Evolutionary conservation across 2,888 invertebrate species (phyloP), one percentile per base, ranked within the genome.

Genomic region (Apomyelois bistriatella): DNA sequence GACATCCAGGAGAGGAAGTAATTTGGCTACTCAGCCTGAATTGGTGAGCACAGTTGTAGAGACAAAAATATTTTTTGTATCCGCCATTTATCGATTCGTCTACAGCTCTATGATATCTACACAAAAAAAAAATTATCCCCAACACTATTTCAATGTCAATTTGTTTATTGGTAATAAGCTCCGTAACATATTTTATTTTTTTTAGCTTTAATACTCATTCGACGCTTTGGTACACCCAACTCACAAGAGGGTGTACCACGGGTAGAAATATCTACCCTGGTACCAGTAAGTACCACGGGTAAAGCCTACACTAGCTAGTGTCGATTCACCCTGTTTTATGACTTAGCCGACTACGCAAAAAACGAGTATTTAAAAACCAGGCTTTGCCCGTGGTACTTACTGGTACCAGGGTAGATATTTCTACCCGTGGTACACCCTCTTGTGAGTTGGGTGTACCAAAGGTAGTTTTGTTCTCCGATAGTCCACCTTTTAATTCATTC

Each of bases 141-240:
- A 46, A 46, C 15, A 10, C 16, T 9, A 30, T 32, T 43, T 32
- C 15, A 32, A 5, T 15, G 22, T 32, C 10, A 9, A 10, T 46
- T 10, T n/a, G 8, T 46, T 46, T 46, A 32, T 46, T 15, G 32
- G 32, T 46, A 30, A 30, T 46, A 46, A 40, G 32, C 30, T 46
- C 15, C 8, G 46, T 30, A 46, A 46, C 46, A 46, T 30, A 46
- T 46, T 46, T 30, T 30, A 35, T 35, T 36, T 48, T 48, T 48
- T 48, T 22, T 12, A 28, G 12, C 37, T 37, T 22, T 48, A 32
- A 38, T 22, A 38, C 13, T 37, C 28, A 48, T 37, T 48, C 37
- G 48, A 38, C 37, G 17, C 38, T 13, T 48, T 5, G 17, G 12
- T 38, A n/a, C n/a, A n/a, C n/a, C n/a, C n/a, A n/a, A n/a, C n/a